A percentile compares a stretch with the other conserved stretches of the same genome.
phyloP scores from a whole-genome alignment of 2,113 vertebrate genomes.

The Ictalurus punctatus region DNA sequence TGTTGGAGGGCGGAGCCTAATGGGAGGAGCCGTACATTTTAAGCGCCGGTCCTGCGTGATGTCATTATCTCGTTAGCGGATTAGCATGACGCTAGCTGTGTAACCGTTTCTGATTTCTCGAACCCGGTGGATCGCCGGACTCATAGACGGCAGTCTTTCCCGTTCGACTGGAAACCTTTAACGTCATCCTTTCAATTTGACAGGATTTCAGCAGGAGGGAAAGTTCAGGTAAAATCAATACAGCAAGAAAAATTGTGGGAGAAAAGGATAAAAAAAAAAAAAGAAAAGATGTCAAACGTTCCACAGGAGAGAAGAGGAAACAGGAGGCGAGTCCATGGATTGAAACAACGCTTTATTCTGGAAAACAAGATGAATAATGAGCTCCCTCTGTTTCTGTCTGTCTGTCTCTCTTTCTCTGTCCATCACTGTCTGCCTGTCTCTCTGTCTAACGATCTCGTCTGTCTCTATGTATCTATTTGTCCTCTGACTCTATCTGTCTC shows the following conservation, averaged over 20 bases:
- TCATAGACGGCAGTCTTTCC: neutral
- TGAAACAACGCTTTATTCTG: neutral
- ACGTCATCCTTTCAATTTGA: neutral
- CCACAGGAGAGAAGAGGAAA: neutral
- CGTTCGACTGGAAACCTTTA: neutral
- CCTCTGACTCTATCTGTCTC: neutral
- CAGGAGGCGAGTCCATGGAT: constrained; percentile 19
- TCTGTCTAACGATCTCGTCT: neutral
- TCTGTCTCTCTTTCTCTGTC: neutral
- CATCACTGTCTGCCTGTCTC: neutral
- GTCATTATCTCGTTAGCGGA: neutral
- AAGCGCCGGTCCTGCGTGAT: neutral
- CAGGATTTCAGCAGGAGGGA: constrained; percentile 7
- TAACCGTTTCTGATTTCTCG: neutral
- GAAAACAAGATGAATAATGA: neutral
- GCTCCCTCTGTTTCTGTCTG: neutral
- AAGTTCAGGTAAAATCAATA: neutral
- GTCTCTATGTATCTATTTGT: neutral
- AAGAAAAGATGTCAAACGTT: neutral
- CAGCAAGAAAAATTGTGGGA: neutral
- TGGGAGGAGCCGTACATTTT: neutral
- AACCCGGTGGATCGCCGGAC: neutral
- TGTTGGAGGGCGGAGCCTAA: neutral
- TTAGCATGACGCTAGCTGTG: neutral
- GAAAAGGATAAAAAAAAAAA: neutral